phyloP scores from a whole-genome alignment of 2,888 invertebrate genomes.

The Lamproptera curius region DNA sequence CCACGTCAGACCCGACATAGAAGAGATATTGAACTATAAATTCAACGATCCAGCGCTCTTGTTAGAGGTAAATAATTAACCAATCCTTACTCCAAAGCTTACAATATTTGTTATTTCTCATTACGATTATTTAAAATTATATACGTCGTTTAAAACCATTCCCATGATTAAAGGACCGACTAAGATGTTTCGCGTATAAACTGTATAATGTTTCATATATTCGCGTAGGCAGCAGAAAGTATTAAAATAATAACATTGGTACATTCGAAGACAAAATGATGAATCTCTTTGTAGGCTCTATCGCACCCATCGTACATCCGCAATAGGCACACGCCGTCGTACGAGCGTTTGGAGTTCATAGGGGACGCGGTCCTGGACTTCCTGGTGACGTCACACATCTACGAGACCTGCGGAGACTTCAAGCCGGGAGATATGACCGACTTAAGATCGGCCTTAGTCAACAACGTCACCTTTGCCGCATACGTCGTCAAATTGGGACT shows the following conservation, averaged over 20 bases:
- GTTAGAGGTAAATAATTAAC: slow-evolving; percentile 80
- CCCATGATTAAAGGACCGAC: no score
- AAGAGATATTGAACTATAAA: slow-evolving; percentile 82
- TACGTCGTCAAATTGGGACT: slow-evolving; percentile 91
- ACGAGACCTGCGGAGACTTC: slow-evolving; percentile 82
- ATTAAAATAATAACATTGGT: no score
- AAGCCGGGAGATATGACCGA: slow-evolving; percentile 95
- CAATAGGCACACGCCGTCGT: slow-evolving; percentile 91
- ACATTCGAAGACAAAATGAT: no score
- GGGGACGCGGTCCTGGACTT: slow-evolving; percentile 96
- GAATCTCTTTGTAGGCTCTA: no score
- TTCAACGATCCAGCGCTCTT: slow-evolving; percentile 90
- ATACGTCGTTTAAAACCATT: no score
- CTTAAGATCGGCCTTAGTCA: slow-evolving; percentile 95
- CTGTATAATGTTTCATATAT: no score
- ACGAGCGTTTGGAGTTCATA: slow-evolving; percentile 93
- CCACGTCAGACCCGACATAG: slow-evolving; percentile 69
- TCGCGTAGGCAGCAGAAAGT: no score
- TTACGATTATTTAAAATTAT: no score
- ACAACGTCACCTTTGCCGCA: slow-evolving; percentile 96
- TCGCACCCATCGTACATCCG: slow-evolving; percentile 94
- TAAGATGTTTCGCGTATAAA: no score
- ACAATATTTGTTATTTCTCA: no score
- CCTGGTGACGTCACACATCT: slow-evolving; percentile 92
- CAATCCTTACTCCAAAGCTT: no score